Evolutionary conservation across 1,140 invertebrate species (phyloP).

Genomic region (Odontomachus brunneus): DNA sequence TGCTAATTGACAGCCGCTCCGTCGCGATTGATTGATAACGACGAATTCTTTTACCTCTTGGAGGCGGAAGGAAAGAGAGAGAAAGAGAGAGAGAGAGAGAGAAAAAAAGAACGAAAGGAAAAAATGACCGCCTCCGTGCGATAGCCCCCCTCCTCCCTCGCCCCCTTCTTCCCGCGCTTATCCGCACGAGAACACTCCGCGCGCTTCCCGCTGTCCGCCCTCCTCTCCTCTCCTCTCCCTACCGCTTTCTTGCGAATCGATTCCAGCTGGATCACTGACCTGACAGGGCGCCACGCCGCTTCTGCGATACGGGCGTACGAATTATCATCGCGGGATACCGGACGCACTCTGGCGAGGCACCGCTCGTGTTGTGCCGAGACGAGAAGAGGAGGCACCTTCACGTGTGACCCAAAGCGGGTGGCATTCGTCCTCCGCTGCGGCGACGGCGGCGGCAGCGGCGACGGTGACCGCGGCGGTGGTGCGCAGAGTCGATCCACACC

Average conservation of each 20-base stretch:
- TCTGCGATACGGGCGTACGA: conserved; percentile 66
- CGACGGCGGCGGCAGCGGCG: background rate
- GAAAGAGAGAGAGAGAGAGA: background rate
- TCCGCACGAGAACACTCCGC: conserved; percentile 3
- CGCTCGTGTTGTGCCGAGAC: too few species aligned
- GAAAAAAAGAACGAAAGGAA: background rate
- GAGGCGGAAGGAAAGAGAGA: background rate
- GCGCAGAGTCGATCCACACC: conserved; percentile 40
- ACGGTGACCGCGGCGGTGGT: background rate
- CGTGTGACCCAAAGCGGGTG: conserved; percentile 13
- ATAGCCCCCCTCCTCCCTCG: conserved; percentile 28
- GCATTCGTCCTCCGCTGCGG: background rate
- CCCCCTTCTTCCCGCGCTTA: background rate
- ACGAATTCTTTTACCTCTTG: conserved; percentile 39
- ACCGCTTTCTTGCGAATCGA: conserved; percentile 68
- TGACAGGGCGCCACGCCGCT: conserved; percentile 59
- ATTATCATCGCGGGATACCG: conserved; percentile 63
- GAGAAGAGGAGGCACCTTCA: background rate
- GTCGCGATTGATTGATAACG: conserved; percentile 46
- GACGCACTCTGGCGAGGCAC: background rate
- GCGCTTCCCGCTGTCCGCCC: conserved; percentile 1
- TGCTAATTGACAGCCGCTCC: conserved; percentile 26
- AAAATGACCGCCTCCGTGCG: conserved; percentile 33
- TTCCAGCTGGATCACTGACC: conserved; percentile 73
- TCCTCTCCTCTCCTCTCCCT: conserved; percentile 12